Percentiles rank a stretch among this genome's conserved stretches.
phyloP scores from a whole-genome alignment of 2,113 vertebrate species.

The Tyto alba region DNA sequence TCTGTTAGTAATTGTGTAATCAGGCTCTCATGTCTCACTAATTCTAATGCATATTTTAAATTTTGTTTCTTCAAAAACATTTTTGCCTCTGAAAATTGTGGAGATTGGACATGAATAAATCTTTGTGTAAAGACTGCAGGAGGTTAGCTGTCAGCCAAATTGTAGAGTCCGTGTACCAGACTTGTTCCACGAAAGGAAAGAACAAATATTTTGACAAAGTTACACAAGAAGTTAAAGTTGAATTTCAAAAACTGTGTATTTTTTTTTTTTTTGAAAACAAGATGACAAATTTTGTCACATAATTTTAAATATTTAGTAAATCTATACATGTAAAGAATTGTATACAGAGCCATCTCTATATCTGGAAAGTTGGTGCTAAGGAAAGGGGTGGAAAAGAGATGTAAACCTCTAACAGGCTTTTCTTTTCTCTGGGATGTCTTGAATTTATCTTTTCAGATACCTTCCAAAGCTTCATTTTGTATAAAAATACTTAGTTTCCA shows the following conservation, averaged over 20 bases:
- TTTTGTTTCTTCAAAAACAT: background rate
- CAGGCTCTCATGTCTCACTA: background rate
- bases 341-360: background rate
- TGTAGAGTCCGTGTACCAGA: background rate
- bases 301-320: background rate
- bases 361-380: background rate
- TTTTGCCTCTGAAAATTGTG: background rate
- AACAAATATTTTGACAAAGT: background rate
- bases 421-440: background rate
- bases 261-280: background rate
- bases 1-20: background rate
- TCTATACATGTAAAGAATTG: background rate
- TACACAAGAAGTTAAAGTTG: background rate
- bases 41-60: background rate
- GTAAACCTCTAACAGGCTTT: background rate
- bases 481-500: background rate
- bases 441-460: background rate
- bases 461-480: background rate
- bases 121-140: background rate
- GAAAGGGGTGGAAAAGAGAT: background rate
- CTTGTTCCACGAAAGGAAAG: background rate
- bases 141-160: background rate
- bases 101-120: background rate
- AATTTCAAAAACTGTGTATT: background rate
- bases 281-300: rapidly evolving